Base-by-base conservation (phyloP, 2,113 vertebrate genomes). In the Aleadryas rufinucha region DNA sequence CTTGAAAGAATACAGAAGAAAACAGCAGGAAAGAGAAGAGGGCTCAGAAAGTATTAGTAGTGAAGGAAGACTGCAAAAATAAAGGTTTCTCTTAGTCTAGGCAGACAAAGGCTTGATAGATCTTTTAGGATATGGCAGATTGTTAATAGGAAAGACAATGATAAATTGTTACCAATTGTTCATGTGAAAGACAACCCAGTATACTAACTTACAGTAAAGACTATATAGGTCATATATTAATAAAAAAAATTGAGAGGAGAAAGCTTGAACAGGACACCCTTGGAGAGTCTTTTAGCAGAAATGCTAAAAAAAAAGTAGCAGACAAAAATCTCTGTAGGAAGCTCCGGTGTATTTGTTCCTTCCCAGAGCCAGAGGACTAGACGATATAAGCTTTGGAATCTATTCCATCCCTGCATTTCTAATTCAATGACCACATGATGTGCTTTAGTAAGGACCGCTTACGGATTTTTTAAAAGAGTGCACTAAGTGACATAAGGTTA, bases 341-440 rank as follows among this genome's bases (percentile, higher is more conserved):
- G 76, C 76, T 95, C 27, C 50, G 31, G 72, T 4, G 3, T 56
- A 60, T 95, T 91, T 96, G 93, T 87, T 92, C 56, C 83, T 87
- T 92, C 31, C 47, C 60, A 92, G 80, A 4, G 4, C 28, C 80
- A 89, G 93, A 65, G 39, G 52, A 89, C 86, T 78, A 84, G 56
- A 87, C 24, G 11, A 56, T 68, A 71, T 87, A 95, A 97, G 94
- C 95, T 95, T 91, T 95, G 93, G 86, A 95, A 95, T 93, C 76
- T 87, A 64, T 96, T 92, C 89, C 68, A 86, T 88, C 66, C 75
- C 71, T 44, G 39, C 47, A 81, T 74, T 90, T 89, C 80, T 95
- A 87, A 89, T 84, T 96, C 93, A 93, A 44, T 81, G 89, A 59
- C 91, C 91, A 92, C 94, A 95, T 95, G 91, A 96, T 89, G 95